Evolutionary conservation across 2,888 invertebrate genomes (phyloP), one percentile per base, ranked within the genome.

Genomic region (Panzeria rudis): DNA sequence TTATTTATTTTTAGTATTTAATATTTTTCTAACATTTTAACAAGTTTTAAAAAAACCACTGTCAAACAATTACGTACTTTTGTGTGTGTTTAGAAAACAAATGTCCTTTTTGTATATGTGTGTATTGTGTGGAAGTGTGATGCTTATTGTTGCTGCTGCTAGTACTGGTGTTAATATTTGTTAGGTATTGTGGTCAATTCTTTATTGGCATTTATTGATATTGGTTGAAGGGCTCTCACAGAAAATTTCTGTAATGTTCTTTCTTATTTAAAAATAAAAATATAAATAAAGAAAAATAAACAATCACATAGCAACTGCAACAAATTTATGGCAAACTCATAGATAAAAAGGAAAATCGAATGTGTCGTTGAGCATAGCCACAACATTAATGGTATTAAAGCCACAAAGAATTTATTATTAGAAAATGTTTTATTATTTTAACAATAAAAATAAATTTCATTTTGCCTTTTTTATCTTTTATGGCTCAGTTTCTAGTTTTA

Each of bases 121-220:
- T 61, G 50, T 4, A 59, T 64, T 56, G 32, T 62, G 15, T 25
- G 54, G 52, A 64, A 38, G 59, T 59, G 72, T 81, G 35, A 29
- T 9, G n/a, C 1, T 17, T 44, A 29, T 68, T 69, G 44, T 71
- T 79, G 38, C n/a, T 78, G 2, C 13, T 59, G 20, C 44, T 52
- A 35, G 25, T 29, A 32, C n/a, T 68, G 56, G 25, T 69, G 52
- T 54, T 72, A 25, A 64, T 80, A 52, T 56, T 77, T 81, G 41
- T 76, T 61, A 73, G 54, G 71, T 86, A 76, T 80, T 83, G 75
- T 80, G 78, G 85, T 83, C 75, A 79, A 75, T 76, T 77, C 8
- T 80, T 77, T 81, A 79, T 85, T 82, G 82, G 20, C 78, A 64
- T 71, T 85, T 81, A 78, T 82, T 78, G 69, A 75, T 86, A 61